phyloP scores from a whole-genome alignment of 1,140 invertebrate species.

The Solenopsis invicta region DNA sequence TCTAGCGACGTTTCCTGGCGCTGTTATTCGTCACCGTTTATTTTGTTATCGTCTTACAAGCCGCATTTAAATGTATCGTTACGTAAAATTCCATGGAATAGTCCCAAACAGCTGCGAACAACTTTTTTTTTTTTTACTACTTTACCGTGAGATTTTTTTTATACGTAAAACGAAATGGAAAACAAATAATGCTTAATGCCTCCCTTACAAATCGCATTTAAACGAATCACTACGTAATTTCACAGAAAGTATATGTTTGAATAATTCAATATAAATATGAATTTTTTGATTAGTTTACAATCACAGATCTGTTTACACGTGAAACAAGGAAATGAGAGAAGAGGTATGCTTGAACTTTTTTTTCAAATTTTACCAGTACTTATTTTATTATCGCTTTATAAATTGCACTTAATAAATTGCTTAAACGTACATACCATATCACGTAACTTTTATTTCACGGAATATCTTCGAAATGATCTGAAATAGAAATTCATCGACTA shows the following conservation, averaged over 20 bases:
- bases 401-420: not conserved
- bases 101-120: not conserved
- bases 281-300: not conserved
- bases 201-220: not conserved
- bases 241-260: not conserved
- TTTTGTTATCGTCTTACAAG: constrained; percentile 7
- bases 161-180: not conserved
- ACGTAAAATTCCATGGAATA: constrained; percentile 12
- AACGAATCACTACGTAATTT: not conserved
- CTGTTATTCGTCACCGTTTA: constrained; percentile 7
- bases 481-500: not conserved
- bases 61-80: constrained; percentile 1
- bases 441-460: not conserved
- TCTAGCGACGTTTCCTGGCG: not conserved
- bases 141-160: not conserved
- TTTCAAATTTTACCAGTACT: not conserved
- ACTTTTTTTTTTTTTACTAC: not conserved
- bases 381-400: not conserved
- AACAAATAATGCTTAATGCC: not conserved
- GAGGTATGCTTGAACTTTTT: not conserved
- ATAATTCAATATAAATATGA: not conserved
- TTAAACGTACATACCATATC: not conserved
- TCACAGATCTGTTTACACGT: not conserved
- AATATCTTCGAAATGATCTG: not conserved
- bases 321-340: not conserved